Percentiles rank a stretch among this genome's conserved stretches.
phyloP scores from a whole-genome alignment of 2,888 invertebrate species.

The Drosophila tanythrix region DNA sequence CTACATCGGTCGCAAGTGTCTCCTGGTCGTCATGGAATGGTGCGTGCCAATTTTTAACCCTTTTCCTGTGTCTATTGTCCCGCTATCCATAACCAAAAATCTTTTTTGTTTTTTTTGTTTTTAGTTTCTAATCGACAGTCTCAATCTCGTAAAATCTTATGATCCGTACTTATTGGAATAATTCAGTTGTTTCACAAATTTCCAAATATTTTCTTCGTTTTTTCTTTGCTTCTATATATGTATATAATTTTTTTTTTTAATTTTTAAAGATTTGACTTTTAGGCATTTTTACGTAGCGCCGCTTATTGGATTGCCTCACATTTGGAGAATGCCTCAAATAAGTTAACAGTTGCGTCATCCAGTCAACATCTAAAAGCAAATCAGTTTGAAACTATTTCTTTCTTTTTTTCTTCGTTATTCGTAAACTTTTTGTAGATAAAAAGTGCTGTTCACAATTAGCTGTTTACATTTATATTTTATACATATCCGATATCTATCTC shows the following conservation, averaged over 20 bases:
- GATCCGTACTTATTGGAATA: not conserved
- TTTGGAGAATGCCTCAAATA: not conserved
- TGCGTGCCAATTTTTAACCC: constrained; percentile 82
- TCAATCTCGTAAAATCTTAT: not conserved
- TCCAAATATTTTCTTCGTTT: not conserved
- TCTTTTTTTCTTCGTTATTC: not conserved
- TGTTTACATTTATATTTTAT: not conserved
- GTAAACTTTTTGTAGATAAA: not conserved
- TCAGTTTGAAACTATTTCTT: not conserved
- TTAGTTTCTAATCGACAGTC: not conserved
- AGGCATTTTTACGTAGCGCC: not conserved
- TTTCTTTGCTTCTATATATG: not conserved
- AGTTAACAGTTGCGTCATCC: not conserved
- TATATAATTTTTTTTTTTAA: not conserved
- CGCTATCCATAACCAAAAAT: not conserved
- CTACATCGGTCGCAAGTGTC: constrained; percentile 95
- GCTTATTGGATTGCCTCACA: not conserved
- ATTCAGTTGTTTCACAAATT: not conserved
- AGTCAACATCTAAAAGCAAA: not conserved
- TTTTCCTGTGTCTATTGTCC: not conserved
- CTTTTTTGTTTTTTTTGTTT: not conserved
- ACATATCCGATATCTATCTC: not conserved
- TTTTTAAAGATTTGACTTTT: not conserved
- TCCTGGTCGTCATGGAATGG: constrained; percentile 99
- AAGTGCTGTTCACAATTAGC: not conserved